Conservation (phyloP, 2,113 vertebrate genomes). For the Odocoileus virginianus region DNA sequence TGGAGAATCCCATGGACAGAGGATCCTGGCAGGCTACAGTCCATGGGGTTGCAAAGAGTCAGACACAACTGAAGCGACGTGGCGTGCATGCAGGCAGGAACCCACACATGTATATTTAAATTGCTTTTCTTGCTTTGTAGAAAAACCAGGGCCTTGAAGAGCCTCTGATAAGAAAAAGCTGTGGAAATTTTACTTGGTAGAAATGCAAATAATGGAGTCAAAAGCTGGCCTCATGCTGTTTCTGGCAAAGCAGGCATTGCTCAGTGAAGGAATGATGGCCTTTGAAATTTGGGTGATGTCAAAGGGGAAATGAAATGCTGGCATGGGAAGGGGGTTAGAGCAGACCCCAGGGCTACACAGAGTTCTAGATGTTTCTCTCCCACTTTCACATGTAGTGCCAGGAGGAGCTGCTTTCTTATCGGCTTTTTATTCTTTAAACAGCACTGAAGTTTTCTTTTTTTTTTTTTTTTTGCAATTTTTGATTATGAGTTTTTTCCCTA, state of each 20-base stretch:
- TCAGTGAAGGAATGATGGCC: background rate
- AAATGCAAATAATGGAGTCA: background rate
- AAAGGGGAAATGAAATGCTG: background rate
- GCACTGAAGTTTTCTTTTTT: background rate
- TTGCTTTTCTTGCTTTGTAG: background rate
- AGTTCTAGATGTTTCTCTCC: background rate
- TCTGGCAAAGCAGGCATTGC: background rate
- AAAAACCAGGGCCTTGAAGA: background rate
- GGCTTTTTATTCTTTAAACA: background rate
- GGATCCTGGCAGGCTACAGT: background rate
- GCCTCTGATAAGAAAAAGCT: background rate
- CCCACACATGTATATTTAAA: background rate
- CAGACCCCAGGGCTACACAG: rapidly evolving
- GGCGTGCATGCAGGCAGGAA: background rate
- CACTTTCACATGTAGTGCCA: rapidly evolving
- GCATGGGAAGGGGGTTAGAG: too few relatives aligned
- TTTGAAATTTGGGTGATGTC: background rate
- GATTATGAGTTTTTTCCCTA: background rate
- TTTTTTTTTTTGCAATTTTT: background rate
- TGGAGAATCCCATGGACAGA: background rate
- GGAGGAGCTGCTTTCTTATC: background rate
- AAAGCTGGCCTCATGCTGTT: background rate
- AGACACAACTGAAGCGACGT: background rate
- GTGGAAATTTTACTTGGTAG: background rate
- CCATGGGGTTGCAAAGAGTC: background rate